Base-by-base conservation (phyloP, 1,140 invertebrate species). In the Zelostemma sp. region DNA sequence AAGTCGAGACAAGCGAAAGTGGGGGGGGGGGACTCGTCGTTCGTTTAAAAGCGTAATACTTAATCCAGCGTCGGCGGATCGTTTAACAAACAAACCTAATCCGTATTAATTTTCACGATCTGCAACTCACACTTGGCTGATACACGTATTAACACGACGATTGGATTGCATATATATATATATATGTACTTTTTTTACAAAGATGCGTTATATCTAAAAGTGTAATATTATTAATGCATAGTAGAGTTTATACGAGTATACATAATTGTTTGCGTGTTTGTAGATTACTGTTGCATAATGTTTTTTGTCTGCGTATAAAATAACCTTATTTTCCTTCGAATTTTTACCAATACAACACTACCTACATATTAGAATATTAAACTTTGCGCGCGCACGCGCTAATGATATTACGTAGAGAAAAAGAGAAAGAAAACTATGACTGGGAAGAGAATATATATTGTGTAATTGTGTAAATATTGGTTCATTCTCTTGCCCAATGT, bases 401-500 rank as follows among this genome's bases (percentile, higher is more conserved):
- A 15, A 47, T 51, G n/a, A 47, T 55, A 48, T 50, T 47, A 50
- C 43, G 53, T 31, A 35, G n/a, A 28, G 47, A 62, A 43, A 51
- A 31, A 54, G 14, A 55, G 50, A 51, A 46, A 48, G 17, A 11
- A 68, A 68, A 64, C 43, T 65, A 60, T 64, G 28, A 18, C 6
- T 33, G 55, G 60, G 33, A 65, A 75, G 68, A 76, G 73, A 73
- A 75, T 74, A 55, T n/a, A n/a, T n/a, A n/a, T n/a, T n/a, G n/a
- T n/a, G n/a, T n/a, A 69, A 68, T 72, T 78, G 55, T 78, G 76
- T 78, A 80, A 75, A 78, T 78, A 78, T 77, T 76, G 76, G 75
- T 78, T 74, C 49, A 54, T 77, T 76, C 75, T 79, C 61, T 73
- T 73, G 67, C 57, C 68, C 48, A 45, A 57, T 16, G 58, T 40